phyloP scores from a whole-genome alignment of 2,113 vertebrate genomes.

The Corapipo altera region DNA sequence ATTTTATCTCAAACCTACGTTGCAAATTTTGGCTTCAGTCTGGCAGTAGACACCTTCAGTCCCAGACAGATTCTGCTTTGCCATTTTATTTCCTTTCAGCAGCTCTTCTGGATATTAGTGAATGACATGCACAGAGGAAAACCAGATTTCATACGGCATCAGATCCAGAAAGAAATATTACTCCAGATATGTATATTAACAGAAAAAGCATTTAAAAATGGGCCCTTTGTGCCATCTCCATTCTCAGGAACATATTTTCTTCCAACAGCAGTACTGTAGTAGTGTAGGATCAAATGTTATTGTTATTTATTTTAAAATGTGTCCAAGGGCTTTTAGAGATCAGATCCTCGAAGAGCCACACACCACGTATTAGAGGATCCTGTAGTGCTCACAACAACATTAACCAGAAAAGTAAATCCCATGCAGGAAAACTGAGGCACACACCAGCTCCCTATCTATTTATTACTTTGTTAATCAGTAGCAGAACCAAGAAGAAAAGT shows the following conservation, averaged over 20 bases:
- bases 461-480: neutral
- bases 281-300: neutral
- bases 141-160: neutral
- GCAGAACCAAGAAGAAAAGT: neutral
- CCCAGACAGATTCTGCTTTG: neutral
- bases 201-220: neutral
- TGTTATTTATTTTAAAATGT: neutral
- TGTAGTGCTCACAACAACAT: neutral
- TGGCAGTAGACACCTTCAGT: neutral
- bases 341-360: neutral
- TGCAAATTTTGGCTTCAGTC: neutral
- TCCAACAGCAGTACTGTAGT: neutral
- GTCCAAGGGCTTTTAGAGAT: neutral
- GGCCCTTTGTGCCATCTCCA: neutral
- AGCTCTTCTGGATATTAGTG: neutral
- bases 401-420: neutral
- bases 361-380: accelerated
- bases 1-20: neutral
- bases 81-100: neutral
- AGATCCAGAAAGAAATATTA: neutral
- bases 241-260: neutral
- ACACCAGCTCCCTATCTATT: neutral
- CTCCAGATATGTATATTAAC: neutral
- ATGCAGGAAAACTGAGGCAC: neutral
- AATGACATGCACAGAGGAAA: neutral